Base-by-base conservation (phyloP, 2,113 vertebrate genomes). In the Notothenia coriiceps region DNA sequence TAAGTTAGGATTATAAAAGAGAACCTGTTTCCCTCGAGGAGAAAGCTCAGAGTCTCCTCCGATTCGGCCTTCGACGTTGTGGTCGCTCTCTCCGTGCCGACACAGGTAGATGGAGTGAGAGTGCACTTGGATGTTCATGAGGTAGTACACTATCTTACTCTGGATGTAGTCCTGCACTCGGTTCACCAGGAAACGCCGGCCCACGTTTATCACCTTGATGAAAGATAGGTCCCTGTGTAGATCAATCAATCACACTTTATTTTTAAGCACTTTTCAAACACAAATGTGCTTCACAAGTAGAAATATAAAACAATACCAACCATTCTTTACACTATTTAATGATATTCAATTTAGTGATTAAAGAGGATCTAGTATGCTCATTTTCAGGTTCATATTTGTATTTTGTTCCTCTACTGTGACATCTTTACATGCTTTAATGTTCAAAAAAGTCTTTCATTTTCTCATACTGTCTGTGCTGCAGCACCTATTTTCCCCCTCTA, bases 131-230 rank as follows among this genome's bases (percentile, higher is more conserved):
- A 99, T 99, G 93, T 99, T 99, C 98, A 99, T 99, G 86, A 99
- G 96, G 93, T 99, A 99, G 95, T 99, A 99, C 54, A 99, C 98
- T 0, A 99, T 99, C 89, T 98, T 99, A 74, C 98, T 99, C 95
- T 99, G 98, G 95, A 99, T 99, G 92, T 99, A 99, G 93, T 99
- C 98, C 79, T 98, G 97, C 40, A 99, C 96, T 63, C 96, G 94
- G 94, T 99, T 99, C 57, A 99, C 98, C 68, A 99, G 92, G 82
- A 98, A 99, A 1, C 98, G 95, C 63, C 97, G 97, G 17, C 98
- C 98, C 91, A 99, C 98, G 0, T 99, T 99, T 75, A 99, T 98
- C 90, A 99, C 97, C 91, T 99, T 98, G 89, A 99, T 98, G 81
- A 99, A 98, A 74, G 98, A 99, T 29, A 96, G 94, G 71, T 98